These are phyloP conservation scores for Sakesphorus luctuosus DNA, from an alignment of 2,113 vertebrate genomes.

Conservation along the genomic window DNA sequence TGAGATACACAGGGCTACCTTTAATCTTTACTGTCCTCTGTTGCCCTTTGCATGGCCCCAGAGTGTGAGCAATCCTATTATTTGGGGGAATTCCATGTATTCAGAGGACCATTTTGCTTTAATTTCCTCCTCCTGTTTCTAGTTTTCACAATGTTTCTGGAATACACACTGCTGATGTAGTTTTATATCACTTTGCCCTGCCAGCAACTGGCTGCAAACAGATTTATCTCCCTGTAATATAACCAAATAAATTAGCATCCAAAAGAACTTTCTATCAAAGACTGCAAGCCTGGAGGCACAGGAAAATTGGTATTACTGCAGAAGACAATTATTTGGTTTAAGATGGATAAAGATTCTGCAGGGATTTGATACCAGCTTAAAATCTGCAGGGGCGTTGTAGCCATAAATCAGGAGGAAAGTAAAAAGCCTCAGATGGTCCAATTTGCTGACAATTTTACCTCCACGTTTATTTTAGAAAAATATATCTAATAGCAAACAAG, in stretches of 20 bases:
- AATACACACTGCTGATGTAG: not conserved
- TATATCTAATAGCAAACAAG: conserved; percentile 5
- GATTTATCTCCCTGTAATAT: conserved; percentile 10
- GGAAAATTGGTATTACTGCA: conserved; percentile 50
- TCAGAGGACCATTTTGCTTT: not conserved
- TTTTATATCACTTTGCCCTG: not conserved
- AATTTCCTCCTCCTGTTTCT: not conserved
- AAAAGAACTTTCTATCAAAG: conserved; percentile 36
- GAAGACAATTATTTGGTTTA: conserved; percentile 69
- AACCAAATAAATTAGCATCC: conserved; percentile 65
- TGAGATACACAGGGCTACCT: not conserved
- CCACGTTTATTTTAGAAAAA: conserved; percentile 16
- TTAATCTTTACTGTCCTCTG: not conserved
- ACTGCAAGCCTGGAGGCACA: conserved; percentile 30
- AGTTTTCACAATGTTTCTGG: not conserved
- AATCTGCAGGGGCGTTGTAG: not conserved
- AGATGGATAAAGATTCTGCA: conserved; percentile 48
- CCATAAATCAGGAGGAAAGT: conserved; percentile 38
- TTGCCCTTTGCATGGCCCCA: not conserved
- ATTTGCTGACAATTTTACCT: conserved; percentile 41
- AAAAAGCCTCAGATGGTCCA: conserved; percentile 30
- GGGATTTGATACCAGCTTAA: conserved; percentile 41
- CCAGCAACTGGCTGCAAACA: not conserved
- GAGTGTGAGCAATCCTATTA: not conserved
- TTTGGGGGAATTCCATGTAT: not conserved